These are phyloP conservation scores for Pteronura brasiliensis DNA, from an alignment of 2,113 vertebrate genomes.

Conservation along the genomic window DNA sequence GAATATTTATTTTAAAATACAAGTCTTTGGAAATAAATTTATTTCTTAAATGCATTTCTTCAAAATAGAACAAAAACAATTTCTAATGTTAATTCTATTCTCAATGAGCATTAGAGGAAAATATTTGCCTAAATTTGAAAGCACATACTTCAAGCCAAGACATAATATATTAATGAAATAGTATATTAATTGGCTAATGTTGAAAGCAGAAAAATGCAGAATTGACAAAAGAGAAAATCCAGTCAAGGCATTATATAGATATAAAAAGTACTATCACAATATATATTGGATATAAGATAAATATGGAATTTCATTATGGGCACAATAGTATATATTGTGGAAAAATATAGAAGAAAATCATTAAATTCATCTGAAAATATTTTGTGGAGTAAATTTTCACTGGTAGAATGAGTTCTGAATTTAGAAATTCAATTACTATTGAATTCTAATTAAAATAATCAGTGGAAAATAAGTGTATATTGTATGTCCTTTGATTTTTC, in stretches of 20 bases:
- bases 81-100: background rate
- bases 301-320: background rate
- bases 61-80: background rate
- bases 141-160: background rate
- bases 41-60: background rate
- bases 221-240: background rate
- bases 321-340: background rate
- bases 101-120: background rate
- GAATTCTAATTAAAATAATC: background rate
- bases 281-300: background rate
- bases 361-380: background rate
- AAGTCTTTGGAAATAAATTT: background rate
- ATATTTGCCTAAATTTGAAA: background rate
- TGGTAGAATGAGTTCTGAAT: background rate
- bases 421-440: background rate
- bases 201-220: background rate
- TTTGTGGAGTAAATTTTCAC: background rate
- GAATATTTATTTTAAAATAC: background rate
- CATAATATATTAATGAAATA: background rate
- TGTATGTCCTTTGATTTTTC: background rate
- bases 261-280: background rate
- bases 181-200: background rate
- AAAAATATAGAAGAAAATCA: background rate
- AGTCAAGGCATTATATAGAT: background rate
- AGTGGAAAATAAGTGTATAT: background rate